phyloP scores from a whole-genome alignment of 2,797 vertebrate genomes.

The Labeo calbasu region DNA sequence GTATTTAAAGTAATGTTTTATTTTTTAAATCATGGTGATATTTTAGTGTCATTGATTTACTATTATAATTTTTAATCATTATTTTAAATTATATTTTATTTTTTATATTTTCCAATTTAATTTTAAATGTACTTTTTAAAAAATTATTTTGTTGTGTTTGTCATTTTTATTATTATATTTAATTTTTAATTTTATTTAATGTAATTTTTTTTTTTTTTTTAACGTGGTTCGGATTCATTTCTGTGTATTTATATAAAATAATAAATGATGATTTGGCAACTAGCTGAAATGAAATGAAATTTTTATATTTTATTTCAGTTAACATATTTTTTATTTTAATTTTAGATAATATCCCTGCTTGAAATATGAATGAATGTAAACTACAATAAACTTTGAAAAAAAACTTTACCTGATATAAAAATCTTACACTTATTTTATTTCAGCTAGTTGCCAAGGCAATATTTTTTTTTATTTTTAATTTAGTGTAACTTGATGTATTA shows the following conservation, averaged over 20 bases:
- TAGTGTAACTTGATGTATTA: no score
- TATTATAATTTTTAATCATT: neutral
- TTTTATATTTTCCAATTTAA: neutral
- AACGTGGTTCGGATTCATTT: no score
- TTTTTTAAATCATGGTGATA: neutral
- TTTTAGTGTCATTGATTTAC: no score
- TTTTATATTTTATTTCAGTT: neutral
- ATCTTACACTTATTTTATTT: neutral
- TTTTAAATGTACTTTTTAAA: neutral
- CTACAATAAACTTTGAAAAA: no score
- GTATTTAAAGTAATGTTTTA: no score
- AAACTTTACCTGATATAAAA: no score
- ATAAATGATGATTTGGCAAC: no score
- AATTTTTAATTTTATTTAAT: neutral
- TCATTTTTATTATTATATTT: neutral
- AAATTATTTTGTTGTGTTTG: neutral
- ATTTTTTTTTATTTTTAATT: no score
- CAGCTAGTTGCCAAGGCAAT: no score
- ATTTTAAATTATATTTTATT: neutral
- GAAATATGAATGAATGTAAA: neutral
- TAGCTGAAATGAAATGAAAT: neutral
- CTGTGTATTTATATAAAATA: no score
- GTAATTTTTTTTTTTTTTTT: neutral
- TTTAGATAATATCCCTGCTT: neutral
- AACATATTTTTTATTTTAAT: neutral